Percentiles rank a stretch among this genome's conserved stretches.
Evolutionary conservation across 64 coral and sea anemone genomes (phyloP).

Genomic region (Trachythela sp.): DNA sequence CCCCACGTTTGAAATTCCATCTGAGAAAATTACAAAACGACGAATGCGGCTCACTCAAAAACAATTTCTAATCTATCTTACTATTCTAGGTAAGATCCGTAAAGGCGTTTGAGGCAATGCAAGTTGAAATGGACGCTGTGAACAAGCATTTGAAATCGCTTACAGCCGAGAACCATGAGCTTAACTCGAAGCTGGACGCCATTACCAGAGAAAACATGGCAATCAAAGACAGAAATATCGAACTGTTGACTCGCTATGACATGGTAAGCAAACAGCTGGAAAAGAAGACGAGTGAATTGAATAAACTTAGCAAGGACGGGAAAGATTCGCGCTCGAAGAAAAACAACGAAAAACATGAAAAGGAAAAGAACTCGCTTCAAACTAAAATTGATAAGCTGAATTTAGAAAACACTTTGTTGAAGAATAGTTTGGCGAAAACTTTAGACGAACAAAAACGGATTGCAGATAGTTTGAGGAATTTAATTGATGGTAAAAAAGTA

Average conservation of each 20-base stretch:
- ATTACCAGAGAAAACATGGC: background rate
- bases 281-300: background rate
- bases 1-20: too few species aligned
- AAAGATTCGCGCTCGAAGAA: background rate
- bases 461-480: background rate
- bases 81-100: background rate
- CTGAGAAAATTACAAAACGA: too few species aligned
- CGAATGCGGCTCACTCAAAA: too few species aligned
- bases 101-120: background rate
- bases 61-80: too few species aligned
- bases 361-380: background rate
- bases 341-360: background rate
- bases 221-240: background rate
- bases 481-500: background rate
- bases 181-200: background rate
- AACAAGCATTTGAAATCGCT: conserved; percentile 7
- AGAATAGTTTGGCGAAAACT: background rate
- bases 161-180: background rate
- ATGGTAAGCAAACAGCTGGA: background rate
- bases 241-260: background rate
- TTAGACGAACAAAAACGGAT: background rate
- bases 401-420: background rate
- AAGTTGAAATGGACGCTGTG: conserved; percentile 10
- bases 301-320: background rate
- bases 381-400: background rate